These are phyloP conservation scores for Morpho deidamia DNA, from an alignment of 2,888 invertebrate species.

Conservation along the genomic window DNA sequence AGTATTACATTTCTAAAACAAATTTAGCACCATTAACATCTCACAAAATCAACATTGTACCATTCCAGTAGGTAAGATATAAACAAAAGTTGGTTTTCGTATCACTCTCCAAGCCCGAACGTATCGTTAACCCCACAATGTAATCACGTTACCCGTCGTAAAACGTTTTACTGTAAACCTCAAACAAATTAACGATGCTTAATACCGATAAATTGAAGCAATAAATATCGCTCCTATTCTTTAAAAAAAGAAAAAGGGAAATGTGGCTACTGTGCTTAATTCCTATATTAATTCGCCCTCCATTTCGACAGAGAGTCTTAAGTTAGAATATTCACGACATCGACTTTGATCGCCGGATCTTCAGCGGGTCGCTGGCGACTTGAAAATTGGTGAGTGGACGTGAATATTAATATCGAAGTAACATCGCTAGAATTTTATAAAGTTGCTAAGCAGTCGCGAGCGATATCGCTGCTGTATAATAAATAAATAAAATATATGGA, in stretches of 20 bases:
- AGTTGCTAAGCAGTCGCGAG: too few species aligned
- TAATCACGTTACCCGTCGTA: constrained; percentile 56
- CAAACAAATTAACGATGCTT: constrained; percentile 44
- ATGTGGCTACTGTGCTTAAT: too few species aligned
- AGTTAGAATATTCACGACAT: too few species aligned
- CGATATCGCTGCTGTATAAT: too few species aligned
- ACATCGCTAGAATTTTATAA: too few species aligned
- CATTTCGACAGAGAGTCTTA: too few species aligned
- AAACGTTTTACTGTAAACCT: constrained; percentile 55
- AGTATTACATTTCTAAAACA: not conserved
- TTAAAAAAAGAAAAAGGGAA: not conserved
- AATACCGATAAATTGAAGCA: constrained; percentile 12
- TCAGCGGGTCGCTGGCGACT: too few species aligned
- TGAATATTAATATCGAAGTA: too few species aligned
- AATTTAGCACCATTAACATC: not conserved
- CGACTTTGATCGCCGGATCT: too few species aligned
- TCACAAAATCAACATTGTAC: constrained; percentile 2
- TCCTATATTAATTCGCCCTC: too few species aligned
- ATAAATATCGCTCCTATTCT: constrained; percentile 1
- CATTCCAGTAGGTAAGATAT: constrained; percentile 33
- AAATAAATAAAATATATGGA: too few species aligned
- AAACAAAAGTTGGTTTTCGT: constrained; percentile 34
- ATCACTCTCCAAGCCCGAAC: constrained; percentile 47
- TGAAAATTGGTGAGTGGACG: too few species aligned
- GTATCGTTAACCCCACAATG: constrained; percentile 51